Percentiles rank a stretch among this genome's conserved stretches.
Conservation (phyloP, 2,888 invertebrate genomes). For the Heteromyza rotundicornis region DNA sequence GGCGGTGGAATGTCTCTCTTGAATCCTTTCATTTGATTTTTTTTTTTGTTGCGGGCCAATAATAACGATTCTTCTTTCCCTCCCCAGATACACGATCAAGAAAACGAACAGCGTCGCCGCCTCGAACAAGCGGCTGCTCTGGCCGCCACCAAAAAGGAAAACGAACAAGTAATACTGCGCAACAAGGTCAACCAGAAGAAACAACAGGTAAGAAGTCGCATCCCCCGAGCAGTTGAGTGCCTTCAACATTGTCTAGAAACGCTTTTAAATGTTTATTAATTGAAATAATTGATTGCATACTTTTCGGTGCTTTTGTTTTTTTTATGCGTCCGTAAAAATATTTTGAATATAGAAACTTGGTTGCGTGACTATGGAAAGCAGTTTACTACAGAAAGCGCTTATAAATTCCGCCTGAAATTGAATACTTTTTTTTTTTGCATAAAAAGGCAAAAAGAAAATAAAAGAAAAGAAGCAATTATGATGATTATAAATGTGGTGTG, state of each 20-base stretch:
- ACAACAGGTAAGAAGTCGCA: constrained; percentile 90
- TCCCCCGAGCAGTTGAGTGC: too few species aligned
- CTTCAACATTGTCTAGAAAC: too few species aligned
- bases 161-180: constrained; percentile 73
- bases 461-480: constrained; percentile 3
- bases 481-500: background rate
- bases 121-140: constrained; percentile 84
- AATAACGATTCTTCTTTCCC: too few species aligned
- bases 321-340: constrained; percentile 12
- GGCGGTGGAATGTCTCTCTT: background rate
- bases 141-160: constrained; percentile 72
- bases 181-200: constrained; percentile 86
- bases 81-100: constrained; percentile 83
- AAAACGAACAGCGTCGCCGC: constrained; percentile 90
- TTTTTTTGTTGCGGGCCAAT: background rate
- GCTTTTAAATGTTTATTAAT: too few species aligned
- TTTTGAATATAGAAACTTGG: constrained; percentile 60
- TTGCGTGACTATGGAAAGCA: constrained; percentile 61
- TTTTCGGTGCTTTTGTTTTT: constrained; percentile 26
- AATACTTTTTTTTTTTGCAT: constrained; percentile 2
- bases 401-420: constrained; percentile 39
- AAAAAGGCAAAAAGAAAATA: constrained; percentile 10
- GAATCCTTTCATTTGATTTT: constrained; percentile 5
- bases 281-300: background rate
- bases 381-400: constrained; percentile 48